Base-by-base conservation (phyloP, 2,113 vertebrate species). In the Melanotaenia duboulayi region DNA sequence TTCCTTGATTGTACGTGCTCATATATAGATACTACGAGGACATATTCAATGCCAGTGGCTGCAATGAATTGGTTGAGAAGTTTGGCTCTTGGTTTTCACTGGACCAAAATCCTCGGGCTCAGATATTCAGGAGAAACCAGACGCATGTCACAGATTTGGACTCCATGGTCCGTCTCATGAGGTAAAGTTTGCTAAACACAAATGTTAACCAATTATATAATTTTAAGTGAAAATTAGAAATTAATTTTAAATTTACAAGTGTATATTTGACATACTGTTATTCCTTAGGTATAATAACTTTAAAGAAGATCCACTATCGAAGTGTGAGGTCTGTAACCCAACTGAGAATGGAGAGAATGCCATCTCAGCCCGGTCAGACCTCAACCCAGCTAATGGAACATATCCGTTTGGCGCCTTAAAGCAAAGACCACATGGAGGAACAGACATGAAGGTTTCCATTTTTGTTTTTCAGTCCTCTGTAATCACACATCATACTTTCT, bases 21-120 rank as follows among this genome's bases (percentile, higher is more conserved):
- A 37, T 65, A 7, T 59, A 1, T 78, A 99, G 98, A 76, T 97
- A 95, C 81, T 98, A 96, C 0, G 85, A 92, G 57, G 76, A 94
- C 2, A 92, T 99, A 81, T 99, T 97, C 85, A 99, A 99, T 0
- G 87, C 93, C 52, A 99, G 96, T 0, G 97, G 97, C 58, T 89
- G 90, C 71, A 94, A 74, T 17, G 94, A 90, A 25, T 89, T 99
- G 74, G 95, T 99, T 60, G 82, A 93, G 85, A 92, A 94, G 60
- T 99, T 92, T 0, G 98, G 97, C 0, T 91, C 96, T 19, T 99
- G 97, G 97, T 99, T 99, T 89, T 96, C 94, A 80, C 94, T 95
- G 0, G 91, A 95, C 44, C 89, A 92, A 84, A 97, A 84, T 77
- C 98, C 97, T 0, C 94, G 97, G 0, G 96, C 98, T 64, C 95